Evolutionary conservation across 2,797 vertebrate species (phyloP).

Genomic region (Helicolenus hilgendorfi): DNA sequence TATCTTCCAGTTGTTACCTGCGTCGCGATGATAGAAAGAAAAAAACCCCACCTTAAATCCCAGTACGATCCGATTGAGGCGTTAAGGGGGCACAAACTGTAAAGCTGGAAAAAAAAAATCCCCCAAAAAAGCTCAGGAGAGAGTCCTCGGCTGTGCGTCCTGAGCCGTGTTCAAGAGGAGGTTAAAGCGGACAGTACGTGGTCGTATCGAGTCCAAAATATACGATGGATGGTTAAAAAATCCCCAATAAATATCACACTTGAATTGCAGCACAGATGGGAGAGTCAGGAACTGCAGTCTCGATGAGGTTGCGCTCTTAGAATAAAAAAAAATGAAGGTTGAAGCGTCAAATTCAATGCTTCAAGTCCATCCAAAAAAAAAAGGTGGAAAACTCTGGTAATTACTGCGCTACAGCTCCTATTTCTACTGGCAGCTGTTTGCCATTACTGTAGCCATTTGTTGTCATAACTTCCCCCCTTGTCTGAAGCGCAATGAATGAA

Average conservation of each 20-base stretch:
- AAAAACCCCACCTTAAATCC: slow-evolving; percentile 86
- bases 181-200: slow-evolving; percentile 55
- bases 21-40: slow-evolving; percentile 69
- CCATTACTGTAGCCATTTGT: slow-evolving; percentile 46
- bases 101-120: slow-evolving; percentile 43
- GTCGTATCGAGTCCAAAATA: slow-evolving; percentile 49
- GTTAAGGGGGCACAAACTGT: slow-evolving; percentile 40
- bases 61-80: slow-evolving; percentile 61
- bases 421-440: slow-evolving; percentile 25
- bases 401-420: not conserved
- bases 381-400: slow-evolving; percentile 42
- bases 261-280: slow-evolving; percentile 50
- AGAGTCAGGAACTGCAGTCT: slow-evolving; percentile 70
- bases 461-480: slow-evolving; percentile 71
- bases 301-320: slow-evolving; percentile 36
- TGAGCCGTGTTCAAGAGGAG: slow-evolving; percentile 31
- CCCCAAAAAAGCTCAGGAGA: slow-evolving; percentile 18
- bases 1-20: slow-evolving; percentile 73
- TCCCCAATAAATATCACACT: slow-evolving; percentile 44
- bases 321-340: slow-evolving; percentile 44
- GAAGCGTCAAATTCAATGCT: slow-evolving; percentile 50
- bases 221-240: slow-evolving; percentile 19
- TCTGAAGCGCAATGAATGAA: slow-evolving; percentile 72
- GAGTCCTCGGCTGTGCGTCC: slow-evolving; percentile 61
- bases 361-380: slow-evolving; percentile 38